Evolutionary conservation across 1,140 invertebrate genomes (phyloP).

Genomic region (Trypoxylus dichotomus): DNA sequence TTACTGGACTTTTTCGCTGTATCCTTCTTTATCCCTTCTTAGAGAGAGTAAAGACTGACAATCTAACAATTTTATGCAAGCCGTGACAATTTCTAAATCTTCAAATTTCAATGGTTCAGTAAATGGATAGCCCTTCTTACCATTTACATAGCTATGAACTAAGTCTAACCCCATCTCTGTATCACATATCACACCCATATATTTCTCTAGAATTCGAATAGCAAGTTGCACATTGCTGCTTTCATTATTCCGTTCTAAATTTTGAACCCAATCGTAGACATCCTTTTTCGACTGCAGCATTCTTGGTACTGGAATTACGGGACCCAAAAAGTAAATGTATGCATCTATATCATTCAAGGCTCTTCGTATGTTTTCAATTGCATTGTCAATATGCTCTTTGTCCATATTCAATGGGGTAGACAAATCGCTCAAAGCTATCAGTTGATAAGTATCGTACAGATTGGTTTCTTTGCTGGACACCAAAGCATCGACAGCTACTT

Average conservation of each 20-base stretch:
- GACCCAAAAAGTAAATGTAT: slow-evolving; percentile 10
- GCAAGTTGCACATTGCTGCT: not conserved
- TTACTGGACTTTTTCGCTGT: not conserved
- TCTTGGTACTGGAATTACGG: not conserved
- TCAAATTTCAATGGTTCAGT: not conserved
- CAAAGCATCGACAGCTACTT: not conserved
- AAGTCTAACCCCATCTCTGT: not conserved
- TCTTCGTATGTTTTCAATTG: not conserved
- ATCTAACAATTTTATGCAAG: not conserved
- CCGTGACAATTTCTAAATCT: not conserved
- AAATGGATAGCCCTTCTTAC: not conserved
- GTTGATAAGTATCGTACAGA: not conserved
- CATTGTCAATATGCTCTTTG: not conserved
- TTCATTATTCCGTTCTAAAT: not conserved
- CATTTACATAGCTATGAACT: not conserved
- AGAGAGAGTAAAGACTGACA: not conserved
- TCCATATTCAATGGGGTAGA: not conserved
- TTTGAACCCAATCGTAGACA: not conserved
- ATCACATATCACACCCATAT: not conserved
- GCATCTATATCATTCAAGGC: not conserved
- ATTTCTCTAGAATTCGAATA: not conserved
- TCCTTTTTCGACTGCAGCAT: not conserved
- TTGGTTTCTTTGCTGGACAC: not conserved
- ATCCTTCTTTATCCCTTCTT: not conserved
- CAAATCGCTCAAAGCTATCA: not conserved